Conservation (phyloP, 2,888 invertebrate genomes). For the Drosophila meridionalis region DNA sequence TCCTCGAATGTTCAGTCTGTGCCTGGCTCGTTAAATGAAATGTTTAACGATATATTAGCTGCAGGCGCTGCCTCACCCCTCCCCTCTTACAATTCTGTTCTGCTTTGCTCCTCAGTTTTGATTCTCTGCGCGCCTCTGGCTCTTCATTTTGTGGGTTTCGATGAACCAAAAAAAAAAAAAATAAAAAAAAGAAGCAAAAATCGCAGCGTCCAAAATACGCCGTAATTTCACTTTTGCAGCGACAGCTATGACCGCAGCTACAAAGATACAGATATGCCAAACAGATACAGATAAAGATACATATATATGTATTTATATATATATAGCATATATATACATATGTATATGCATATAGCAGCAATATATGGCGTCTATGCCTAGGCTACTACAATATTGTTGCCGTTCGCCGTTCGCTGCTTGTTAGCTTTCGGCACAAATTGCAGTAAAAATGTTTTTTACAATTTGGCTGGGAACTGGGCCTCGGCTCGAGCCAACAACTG, state of each 20-base stretch:
- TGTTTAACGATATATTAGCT: slow-evolving; percentile 81
- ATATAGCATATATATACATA: neutral
- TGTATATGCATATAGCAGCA: neutral
- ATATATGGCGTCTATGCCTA: neutral
- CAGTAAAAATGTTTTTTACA: slow-evolving; percentile 80
- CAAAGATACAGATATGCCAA: slow-evolving; percentile 20
- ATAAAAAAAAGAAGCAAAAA: neutral
- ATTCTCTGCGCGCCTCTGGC: slow-evolving; percentile 10
- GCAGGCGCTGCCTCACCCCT: slow-evolving; percentile 36
- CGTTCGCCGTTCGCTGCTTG: slow-evolving; percentile 69
- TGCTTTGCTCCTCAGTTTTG: neutral
- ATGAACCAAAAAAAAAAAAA: slow-evolving; percentile 29
- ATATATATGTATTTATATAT: slow-evolving; percentile 11
- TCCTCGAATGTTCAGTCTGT: slow-evolving; percentile 44
- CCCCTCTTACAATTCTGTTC: neutral
- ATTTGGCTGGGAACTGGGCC: slow-evolving; percentile 54
- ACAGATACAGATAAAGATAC: slow-evolving; percentile 27
- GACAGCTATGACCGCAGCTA: slow-evolving; percentile 37
- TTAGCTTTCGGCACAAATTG: slow-evolving; percentile 77
- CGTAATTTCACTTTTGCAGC: slow-evolving; percentile 78
- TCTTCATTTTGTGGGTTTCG: slow-evolving; percentile 25
- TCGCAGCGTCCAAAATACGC: slow-evolving; percentile 57
- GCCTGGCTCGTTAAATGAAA: slow-evolving; percentile 78
- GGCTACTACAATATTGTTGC: slow-evolving; percentile 21
- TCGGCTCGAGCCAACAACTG: slow-evolving; percentile 13